These are phyloP conservation scores for Venustoraphidia nigricollis DNA, from an alignment of 2,888 invertebrate genomes.

Conservation along the genomic window DNA sequence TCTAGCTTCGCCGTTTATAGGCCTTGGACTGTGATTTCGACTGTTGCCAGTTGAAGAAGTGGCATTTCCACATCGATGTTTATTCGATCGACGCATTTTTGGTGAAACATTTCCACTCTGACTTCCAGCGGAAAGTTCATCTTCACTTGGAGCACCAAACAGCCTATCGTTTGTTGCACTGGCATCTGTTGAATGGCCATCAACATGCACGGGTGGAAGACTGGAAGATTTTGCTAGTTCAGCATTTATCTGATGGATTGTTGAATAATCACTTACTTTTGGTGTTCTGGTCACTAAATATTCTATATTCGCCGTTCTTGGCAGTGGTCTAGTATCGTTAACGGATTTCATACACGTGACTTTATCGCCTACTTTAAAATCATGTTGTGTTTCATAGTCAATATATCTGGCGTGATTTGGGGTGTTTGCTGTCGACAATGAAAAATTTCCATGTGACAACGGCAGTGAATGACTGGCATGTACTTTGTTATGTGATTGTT, in stretches of 20 bases:
- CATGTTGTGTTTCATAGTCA: slow-evolving; percentile 16
- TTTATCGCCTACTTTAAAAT: slow-evolving; percentile 22
- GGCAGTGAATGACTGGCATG: slow-evolving; percentile 30
- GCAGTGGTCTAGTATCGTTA: slow-evolving; percentile 26
- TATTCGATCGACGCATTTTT: slow-evolving; percentile 28
- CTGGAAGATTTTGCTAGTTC: slow-evolving; percentile 20
- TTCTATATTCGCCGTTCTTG: slow-evolving; percentile 31
- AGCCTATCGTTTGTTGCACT: slow-evolving; percentile 33
- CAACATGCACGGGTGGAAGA: slow-evolving; percentile 26
- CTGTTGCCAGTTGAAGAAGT: slow-evolving; percentile 31
- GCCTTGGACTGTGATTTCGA: slow-evolving; percentile 44
- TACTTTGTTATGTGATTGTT: slow-evolving; percentile 23
- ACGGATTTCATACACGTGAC: slow-evolving; percentile 21
- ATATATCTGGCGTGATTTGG: slow-evolving; percentile 23
- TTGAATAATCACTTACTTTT: slow-evolving; percentile 19
- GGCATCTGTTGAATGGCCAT: slow-evolving; percentile 34
- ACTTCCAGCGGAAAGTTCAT: slow-evolving; percentile 38
- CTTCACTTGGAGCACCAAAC: slow-evolving; percentile 29
- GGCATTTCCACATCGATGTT: slow-evolving; percentile 25
- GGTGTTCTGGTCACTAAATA: slow-evolving; percentile 26
- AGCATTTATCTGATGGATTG: slow-evolving; percentile 17
- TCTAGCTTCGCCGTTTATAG: slow-evolving; percentile 39
- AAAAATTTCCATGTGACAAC: slow-evolving; percentile 25
- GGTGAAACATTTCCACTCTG: slow-evolving; percentile 36
- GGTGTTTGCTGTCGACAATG: slow-evolving; percentile 27